Percentiles rank a stretch among this genome's conserved stretches.
These are phyloP conservation scores for Rhagophthalmus giganteus DNA, from an alignment of 2,888 invertebrate species.

Conservation along the genomic window DNA sequence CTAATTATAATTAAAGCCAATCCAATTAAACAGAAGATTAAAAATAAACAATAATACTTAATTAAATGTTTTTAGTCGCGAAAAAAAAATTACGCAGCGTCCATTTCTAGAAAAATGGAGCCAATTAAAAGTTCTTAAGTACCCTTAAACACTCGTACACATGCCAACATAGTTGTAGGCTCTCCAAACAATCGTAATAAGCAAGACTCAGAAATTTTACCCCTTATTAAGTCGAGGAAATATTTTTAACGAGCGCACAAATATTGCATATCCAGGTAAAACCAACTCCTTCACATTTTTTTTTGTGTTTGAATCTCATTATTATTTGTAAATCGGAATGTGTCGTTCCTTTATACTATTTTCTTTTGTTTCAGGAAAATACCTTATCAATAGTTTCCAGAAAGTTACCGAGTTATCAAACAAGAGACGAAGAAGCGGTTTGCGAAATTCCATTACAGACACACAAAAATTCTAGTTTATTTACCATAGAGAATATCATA, in stretches of 20 bases:
- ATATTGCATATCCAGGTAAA: constrained; percentile 12
- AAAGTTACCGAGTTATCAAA: constrained; percentile 26
- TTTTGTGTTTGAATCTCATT: constrained; percentile 31
- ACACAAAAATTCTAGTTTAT: constrained; percentile 53
- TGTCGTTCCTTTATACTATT: constrained; percentile 2
- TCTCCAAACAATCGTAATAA: constrained; percentile 17
- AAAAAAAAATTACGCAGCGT: constrained; percentile 1
- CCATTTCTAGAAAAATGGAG: background rate
- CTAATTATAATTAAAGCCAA: too few species aligned
- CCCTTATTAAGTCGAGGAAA: constrained; percentile 10
- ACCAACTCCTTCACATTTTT: constrained; percentile 14
- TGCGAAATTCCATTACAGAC: constrained; percentile 35
- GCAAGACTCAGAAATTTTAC: constrained; percentile 1
- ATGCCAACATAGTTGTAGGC: constrained; percentile 4
- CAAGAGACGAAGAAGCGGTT: constrained; percentile 17
- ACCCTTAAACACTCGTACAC: background rate
- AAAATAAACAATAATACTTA: too few species aligned
- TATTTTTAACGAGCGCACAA: constrained; percentile 14
- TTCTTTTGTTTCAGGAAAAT: constrained; percentile 45
- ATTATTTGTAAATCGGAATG: constrained; percentile 10
- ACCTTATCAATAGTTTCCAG: constrained; percentile 45
- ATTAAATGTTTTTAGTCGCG: too few species aligned
- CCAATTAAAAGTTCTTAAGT: constrained; percentile 20
- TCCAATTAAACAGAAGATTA: too few species aligned
- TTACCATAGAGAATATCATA: constrained; percentile 56